Conservation (phyloP, 2,888 invertebrate genomes). For the Athripsodes cinereus region DNA sequence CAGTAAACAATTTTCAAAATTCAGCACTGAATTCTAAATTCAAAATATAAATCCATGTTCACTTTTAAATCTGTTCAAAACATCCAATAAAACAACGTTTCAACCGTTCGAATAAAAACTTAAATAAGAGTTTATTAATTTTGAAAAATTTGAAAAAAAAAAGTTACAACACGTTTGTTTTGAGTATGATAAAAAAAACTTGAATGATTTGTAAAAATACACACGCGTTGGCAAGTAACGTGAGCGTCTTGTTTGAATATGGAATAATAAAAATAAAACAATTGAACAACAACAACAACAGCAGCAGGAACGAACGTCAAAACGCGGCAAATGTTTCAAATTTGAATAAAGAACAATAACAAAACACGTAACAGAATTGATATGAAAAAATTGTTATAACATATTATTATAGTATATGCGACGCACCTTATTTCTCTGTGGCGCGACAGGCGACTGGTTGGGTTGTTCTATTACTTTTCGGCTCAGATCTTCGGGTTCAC, state of each 20-base stretch:
- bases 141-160: background rate
- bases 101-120: background rate
- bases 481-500: slow-evolving; percentile 78
- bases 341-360: background rate
- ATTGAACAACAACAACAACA: too few species aligned
- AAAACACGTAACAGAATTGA: background rate
- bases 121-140: background rate
- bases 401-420: slow-evolving; percentile 35
- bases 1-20: too few species aligned
- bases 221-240: slow-evolving; percentile 16
- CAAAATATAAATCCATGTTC: background rate
- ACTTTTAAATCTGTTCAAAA: slow-evolving; percentile 3
- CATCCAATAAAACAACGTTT: slow-evolving; percentile 15
- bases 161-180: background rate
- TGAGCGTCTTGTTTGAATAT: slow-evolving; percentile 8
- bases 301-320: background rate
- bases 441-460: slow-evolving; percentile 51
- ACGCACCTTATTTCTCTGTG: slow-evolving; percentile 55
- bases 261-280: background rate
- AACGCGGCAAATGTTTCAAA: background rate
- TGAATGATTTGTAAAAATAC: background rate
- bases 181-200: background rate
- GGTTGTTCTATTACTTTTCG: slow-evolving; percentile 57
- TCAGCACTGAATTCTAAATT: background rate
- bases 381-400: background rate